phyloP scores from a whole-genome alignment of 37 sponge, comb jelly and placozoan species.

The Eunapius fragilis region DNA sequence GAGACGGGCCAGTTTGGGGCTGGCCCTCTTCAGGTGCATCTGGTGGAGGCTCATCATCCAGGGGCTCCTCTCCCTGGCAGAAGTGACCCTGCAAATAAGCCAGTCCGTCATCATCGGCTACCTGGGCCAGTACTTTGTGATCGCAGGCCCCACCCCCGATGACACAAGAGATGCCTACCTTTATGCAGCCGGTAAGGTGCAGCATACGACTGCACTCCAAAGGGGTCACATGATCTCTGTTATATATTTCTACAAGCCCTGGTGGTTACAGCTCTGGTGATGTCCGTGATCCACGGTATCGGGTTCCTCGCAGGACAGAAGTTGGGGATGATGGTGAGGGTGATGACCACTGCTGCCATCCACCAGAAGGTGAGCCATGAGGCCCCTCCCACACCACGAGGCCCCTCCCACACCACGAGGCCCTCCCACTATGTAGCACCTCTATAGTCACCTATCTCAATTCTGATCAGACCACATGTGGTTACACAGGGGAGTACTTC shows the following conservation, averaged over 20 bases:
- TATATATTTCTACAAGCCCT: constrained; percentile 16
- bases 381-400: neutral
- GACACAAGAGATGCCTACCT: neutral
- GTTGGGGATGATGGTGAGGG: constrained; percentile 46
- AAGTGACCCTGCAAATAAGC: constrained; percentile 5
- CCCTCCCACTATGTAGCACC: neutral
- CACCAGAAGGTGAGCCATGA: constrained; percentile 55
- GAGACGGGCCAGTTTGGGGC: constrained; percentile 43
- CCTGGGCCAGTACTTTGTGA: constrained; percentile 2
- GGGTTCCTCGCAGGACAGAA: constrained; percentile 32
- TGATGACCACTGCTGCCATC: constrained; percentile 52
- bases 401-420: neutral
- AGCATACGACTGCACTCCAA: neutral
- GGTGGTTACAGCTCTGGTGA: constrained; percentile 1
- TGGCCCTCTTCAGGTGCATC: constrained; percentile 50
- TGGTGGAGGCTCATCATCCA: constrained; percentile 37
- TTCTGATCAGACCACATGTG: neutral
- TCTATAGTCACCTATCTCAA: too few species aligned
- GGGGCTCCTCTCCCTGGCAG: constrained; percentile 13
- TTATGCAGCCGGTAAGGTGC: neutral
- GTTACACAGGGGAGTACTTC: neutral
- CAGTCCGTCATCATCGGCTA: constrained; percentile 3
- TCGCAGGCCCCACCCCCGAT: neutral
- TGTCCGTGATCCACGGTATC: constrained; percentile 31
- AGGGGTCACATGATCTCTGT: neutral